These are phyloP conservation scores for Oriolus oriolus DNA, from an alignment of 2,113 vertebrate genomes.

Conservation along the genomic window DNA sequence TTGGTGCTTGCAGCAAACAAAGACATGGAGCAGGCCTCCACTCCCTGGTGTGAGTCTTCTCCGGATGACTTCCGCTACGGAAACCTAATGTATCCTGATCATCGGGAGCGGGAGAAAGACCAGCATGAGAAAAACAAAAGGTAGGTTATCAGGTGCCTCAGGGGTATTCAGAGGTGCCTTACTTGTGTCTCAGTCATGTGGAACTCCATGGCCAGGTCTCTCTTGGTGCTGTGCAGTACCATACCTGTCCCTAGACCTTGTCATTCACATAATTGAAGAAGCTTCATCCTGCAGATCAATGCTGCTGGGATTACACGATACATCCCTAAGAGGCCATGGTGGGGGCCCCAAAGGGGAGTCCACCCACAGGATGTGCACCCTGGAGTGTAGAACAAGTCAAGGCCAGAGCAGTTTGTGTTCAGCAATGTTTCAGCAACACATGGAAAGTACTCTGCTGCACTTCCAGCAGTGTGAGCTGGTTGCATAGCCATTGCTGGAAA, in stretches of 20 bases:
- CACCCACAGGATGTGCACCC: neutral
- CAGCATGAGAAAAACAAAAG: constrained; percentile 97
- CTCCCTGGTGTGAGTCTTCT: constrained; percentile 89
- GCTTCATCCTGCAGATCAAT: neutral
- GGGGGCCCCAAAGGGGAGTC: no score
- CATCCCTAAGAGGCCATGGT: fast-evolving
- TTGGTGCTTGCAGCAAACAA: constrained; percentile 69
- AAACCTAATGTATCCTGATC: constrained; percentile 80
- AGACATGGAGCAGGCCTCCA: constrained; percentile 78
- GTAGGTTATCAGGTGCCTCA: neutral
- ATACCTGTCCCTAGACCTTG: neutral
- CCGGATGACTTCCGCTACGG: constrained; percentile 88
- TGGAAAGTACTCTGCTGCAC: neutral
- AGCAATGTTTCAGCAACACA: neutral
- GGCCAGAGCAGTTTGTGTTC: neutral
- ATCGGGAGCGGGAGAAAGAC: constrained; percentile 89
- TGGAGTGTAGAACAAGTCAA: neutral
- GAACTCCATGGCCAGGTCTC: neutral
- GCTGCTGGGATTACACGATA: neutral
- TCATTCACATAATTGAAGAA: neutral
- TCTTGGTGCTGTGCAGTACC: neutral
- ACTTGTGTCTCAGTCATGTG: neutral
- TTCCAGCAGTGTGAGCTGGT: neutral
- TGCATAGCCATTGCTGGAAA: neutral
- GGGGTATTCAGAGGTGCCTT: fast-evolving